Base-by-base conservation (phyloP, 1,140 invertebrate genomes). In the Saccostrea echinata region DNA sequence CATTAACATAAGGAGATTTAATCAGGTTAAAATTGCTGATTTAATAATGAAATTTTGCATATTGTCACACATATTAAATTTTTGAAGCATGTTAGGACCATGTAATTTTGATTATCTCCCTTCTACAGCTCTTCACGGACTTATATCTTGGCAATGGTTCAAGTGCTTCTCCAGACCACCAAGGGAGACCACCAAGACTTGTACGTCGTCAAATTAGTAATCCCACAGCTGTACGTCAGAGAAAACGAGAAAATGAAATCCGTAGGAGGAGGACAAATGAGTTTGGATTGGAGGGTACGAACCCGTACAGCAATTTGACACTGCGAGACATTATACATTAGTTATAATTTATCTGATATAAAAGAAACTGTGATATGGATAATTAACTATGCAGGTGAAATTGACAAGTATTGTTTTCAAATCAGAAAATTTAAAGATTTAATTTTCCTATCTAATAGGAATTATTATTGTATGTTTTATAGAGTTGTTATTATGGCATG, bases 121-220 rank as follows among this genome's bases (percentile, higher is more conserved):
- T 43, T 33, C 1, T 76, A 27, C 86, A 91, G 91, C 64, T 90
- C 71, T 90, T 91, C 24, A 84, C 90, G 86, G 91, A 91, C 84
- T 85, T 93, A 57, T 93, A 91, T 86, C 88, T 93, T n/a, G 92
- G 92, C 57, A 92, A 93, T 87, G 90, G 90, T 86, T 92, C 92
- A 13, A 82, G 85, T 24, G 84, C 86, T 52, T 84, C 88, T 30
- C 51, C 86, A 52, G 55, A 84, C 11, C 71, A 57, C 27, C 76
- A 86, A 21, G 68, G 68, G 27, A 43, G 86, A 84, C 88, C 86
- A 64, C 89, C 86, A 33, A 88, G 90, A 18, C 86, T 88, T 18
- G 71, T 83, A 13, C 85, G 89, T 24, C 53, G 88, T 86, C 84
- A 68, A 12, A 27, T 88, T 30, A 88, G 71, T 43, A 89, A 90